These are phyloP conservation scores for Yponomeuta plumbellus DNA, from an alignment of 2,888 invertebrate genomes.

Conservation along the genomic window DNA sequence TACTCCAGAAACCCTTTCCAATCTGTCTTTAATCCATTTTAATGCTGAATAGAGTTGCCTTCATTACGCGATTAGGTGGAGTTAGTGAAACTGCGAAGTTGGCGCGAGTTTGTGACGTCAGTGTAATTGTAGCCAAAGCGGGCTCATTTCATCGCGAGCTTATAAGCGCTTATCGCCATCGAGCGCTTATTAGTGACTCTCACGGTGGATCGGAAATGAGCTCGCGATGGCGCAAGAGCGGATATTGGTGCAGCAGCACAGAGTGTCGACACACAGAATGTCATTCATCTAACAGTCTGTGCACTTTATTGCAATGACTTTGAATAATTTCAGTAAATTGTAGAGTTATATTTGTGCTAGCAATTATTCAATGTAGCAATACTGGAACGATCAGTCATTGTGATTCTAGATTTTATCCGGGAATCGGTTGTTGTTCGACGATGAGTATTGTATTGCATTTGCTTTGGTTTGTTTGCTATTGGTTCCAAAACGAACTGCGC, in stretches of 20 bases:
- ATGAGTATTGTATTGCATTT: no score
- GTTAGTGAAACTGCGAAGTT: background rate
- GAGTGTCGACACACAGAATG: background rate
- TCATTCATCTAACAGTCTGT: background rate
- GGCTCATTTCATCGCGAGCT: background rate
- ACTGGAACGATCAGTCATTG: no score
- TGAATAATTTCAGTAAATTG: no score
- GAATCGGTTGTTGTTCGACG: no score
- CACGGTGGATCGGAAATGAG: constrained; percentile 10
- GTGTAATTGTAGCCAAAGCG: background rate
- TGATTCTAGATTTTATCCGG: no score
- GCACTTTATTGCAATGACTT: no score
- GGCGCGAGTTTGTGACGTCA: background rate
- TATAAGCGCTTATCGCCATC: background rate
- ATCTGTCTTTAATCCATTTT: background rate
- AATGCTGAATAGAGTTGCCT: background rate
- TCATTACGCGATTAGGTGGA: background rate
- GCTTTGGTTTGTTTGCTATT: no score
- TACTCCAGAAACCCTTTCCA: background rate
- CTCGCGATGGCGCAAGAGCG: constrained; percentile 2
- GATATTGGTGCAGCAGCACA: background rate
- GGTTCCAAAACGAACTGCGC: no score
- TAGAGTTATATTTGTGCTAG: no score
- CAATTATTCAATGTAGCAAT: no score
- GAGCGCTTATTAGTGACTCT: background rate